Percentiles rank a stretch among this genome's conserved stretches.
These are phyloP conservation scores for Toxostoma redivivum DNA, from an alignment of 2,113 vertebrate genomes.

Conservation along the genomic window DNA sequence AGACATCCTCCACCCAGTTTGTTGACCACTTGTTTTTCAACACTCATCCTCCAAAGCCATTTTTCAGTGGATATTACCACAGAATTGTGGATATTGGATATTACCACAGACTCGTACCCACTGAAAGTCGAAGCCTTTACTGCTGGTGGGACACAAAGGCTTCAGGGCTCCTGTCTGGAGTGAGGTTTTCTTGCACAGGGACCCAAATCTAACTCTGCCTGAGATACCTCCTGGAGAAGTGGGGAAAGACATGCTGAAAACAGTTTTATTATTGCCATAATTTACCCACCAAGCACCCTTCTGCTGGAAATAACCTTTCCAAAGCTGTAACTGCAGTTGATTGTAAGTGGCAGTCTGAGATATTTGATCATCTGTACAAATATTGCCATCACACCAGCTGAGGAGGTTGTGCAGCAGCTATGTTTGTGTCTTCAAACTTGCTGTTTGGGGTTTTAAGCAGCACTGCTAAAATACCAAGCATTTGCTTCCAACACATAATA, in stretches of 20 bases:
- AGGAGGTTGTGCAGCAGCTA: neutral
- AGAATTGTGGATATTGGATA: too few relatives aligned
- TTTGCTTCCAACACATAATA: slow-evolving; percentile 46
- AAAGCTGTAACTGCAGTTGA: neutral
- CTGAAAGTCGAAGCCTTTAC: neutral
- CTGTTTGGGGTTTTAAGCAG: neutral
- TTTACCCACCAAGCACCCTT: neutral
- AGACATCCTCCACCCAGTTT: neutral
- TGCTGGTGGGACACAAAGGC: neutral
- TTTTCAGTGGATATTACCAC: neutral
- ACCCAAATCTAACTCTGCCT: neutral
- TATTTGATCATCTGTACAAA: neutral
- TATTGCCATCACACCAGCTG: neutral
- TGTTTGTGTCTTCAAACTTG: neutral
- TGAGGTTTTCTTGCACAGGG: neutral
- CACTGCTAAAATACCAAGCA: neutral
- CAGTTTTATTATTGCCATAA: slow-evolving; percentile 1
- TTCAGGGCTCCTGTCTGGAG: neutral
- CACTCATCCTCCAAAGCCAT: neutral
- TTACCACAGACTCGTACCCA: accelerated
- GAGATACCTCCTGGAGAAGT: neutral
- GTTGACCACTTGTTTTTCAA: accelerated
- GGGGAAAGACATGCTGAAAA: neutral
- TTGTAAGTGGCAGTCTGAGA: neutral
- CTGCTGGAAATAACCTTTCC: neutral